A percentile compares a stretch with the other conserved stretches of the same genome.
phyloP scores from a whole-genome alignment of 2,797 vertebrate genomes.

The Sphaeramia orbicularis region DNA sequence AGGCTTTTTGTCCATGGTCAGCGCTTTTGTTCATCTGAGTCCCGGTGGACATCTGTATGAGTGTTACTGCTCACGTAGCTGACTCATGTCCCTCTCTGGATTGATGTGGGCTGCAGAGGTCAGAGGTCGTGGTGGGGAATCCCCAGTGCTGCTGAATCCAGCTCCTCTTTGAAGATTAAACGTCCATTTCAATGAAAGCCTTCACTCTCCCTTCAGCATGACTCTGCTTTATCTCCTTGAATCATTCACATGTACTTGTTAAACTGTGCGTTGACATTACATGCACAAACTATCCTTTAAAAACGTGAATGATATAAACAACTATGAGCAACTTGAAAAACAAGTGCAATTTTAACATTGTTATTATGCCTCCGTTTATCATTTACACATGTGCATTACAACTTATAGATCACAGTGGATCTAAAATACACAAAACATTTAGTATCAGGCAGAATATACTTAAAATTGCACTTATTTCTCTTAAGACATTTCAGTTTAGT shows the following conservation, averaged over 20 bases:
- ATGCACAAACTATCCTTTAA: too few species aligned
- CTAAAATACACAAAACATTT: too few species aligned
- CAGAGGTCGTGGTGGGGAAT: constrained; percentile 33
- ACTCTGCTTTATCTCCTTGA: background rate
- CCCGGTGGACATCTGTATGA: background rate
- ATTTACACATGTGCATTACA: too few species aligned
- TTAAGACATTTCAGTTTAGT: too few species aligned
- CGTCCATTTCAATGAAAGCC: constrained; percentile 47
- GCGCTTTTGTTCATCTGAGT: background rate
- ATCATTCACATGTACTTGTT: background rate
- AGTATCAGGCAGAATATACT: too few species aligned
- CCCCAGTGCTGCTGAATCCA: constrained; percentile 33
- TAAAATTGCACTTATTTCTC: too few species aligned
- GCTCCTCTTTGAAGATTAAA: constrained; percentile 59
- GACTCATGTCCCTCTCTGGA: constrained; percentile 30
- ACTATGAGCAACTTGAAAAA: too few species aligned
- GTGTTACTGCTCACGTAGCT: too few species aligned
- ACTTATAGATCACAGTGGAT: too few species aligned
- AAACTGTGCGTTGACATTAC: background rate
- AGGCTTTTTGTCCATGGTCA: background rate
- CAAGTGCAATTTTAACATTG: too few species aligned
- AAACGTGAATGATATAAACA: too few species aligned
- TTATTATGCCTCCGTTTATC: too few species aligned
- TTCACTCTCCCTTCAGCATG: constrained; percentile 1
- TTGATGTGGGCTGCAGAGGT: constrained; percentile 41